These are phyloP conservation scores for Pimpla rufipes DNA, from an alignment of 2,888 invertebrate genomes.

Conservation along the genomic window DNA sequence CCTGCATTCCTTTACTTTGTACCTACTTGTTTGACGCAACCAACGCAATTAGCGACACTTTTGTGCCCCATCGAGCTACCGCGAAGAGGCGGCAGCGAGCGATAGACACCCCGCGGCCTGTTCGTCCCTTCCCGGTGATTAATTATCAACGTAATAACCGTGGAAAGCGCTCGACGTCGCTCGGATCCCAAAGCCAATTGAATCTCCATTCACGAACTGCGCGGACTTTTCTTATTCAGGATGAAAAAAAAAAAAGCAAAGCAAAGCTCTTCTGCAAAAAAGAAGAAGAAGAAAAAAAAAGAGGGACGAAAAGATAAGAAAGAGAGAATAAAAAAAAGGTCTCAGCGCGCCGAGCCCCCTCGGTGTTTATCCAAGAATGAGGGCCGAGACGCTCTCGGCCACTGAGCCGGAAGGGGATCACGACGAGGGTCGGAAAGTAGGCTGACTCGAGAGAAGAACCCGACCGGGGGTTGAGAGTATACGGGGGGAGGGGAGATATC, in stretches of 20 bases:
- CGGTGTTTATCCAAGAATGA: conserved; percentile 62
- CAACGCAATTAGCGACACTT: conserved; percentile 33
- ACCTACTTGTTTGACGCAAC: conserved; percentile 44
- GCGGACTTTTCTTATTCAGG: not conserved
- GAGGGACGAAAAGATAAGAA: conserved; percentile 43
- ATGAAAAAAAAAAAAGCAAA: conserved; percentile 51
- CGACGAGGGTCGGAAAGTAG: conserved; percentile 55
- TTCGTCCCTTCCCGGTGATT: not conserved
- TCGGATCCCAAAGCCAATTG: not conserved
- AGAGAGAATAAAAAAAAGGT: conserved; percentile 24
- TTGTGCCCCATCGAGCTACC: not conserved
- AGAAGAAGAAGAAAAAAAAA: conserved; percentile 11
- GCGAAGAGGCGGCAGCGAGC: not conserved
- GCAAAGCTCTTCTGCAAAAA: conserved; percentile 21
- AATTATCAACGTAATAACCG: conserved; percentile 18
- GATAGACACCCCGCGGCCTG: not conserved
- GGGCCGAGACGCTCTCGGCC: conserved; percentile 63
- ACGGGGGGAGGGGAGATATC: not conserved
- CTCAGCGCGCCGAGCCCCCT: not conserved
- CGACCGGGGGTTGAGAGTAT: conserved; percentile 20
- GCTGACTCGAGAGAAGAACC: conserved; percentile 52
- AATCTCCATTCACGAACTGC: conserved; percentile 24
- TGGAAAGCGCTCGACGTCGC: conserved; percentile 4
- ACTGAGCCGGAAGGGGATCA: conserved; percentile 68
- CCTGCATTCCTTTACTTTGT: conserved; percentile 7